Evolutionary conservation across 2,888 invertebrate species (phyloP).

Genomic region (Phrixothrix hirtus): DNA sequence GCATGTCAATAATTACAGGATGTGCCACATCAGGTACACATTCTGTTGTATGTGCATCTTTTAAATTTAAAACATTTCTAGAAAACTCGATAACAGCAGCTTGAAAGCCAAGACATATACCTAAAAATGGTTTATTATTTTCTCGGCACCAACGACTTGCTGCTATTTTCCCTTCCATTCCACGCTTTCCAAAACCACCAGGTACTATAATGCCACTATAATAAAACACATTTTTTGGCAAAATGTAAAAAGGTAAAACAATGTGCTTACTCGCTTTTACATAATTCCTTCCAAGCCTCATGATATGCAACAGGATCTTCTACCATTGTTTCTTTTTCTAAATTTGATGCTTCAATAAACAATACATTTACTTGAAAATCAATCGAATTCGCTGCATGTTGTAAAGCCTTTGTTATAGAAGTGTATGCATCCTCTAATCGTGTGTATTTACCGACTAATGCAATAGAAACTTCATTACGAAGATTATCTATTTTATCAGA

Average conservation of each 20-base stretch:
- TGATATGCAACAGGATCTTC: conserved; percentile 84
- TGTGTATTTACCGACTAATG: conserved; percentile 96
- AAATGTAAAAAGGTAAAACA: conserved; percentile 5
- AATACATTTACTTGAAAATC: conserved; percentile 84
- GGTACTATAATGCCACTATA: conserved; percentile 91
- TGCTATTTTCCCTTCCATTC: conserved; percentile 93
- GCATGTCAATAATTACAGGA: conserved; percentile 96
- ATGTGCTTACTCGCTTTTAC: conserved; percentile 75
- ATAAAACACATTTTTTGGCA: conserved; percentile 24
- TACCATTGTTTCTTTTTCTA: conserved; percentile 74
- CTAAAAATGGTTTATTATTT: conserved; percentile 88
- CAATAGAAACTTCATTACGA: conserved; percentile 83
- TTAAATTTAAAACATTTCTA: conserved; percentile 76
- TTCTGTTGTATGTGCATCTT: conserved; percentile 86
- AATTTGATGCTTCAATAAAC: conserved; percentile 88
- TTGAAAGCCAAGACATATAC: conserved; percentile 97
- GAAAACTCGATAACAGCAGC: conserved; percentile 95
- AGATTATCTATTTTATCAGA: conserved; percentile 84
- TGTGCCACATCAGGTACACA: conserved; percentile 71
- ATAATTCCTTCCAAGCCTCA: conserved; percentile 91
- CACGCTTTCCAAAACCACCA: conserved; percentile 95
- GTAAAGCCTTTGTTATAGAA: conserved; percentile 91
- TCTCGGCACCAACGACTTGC: conserved; percentile 93
- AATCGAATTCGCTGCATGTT: conserved; percentile 87
- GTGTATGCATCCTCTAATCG: conserved; percentile 95